These are phyloP conservation scores for Nomia melanderi DNA, from an alignment of 1,140 invertebrate genomes.

Conservation along the genomic window DNA sequence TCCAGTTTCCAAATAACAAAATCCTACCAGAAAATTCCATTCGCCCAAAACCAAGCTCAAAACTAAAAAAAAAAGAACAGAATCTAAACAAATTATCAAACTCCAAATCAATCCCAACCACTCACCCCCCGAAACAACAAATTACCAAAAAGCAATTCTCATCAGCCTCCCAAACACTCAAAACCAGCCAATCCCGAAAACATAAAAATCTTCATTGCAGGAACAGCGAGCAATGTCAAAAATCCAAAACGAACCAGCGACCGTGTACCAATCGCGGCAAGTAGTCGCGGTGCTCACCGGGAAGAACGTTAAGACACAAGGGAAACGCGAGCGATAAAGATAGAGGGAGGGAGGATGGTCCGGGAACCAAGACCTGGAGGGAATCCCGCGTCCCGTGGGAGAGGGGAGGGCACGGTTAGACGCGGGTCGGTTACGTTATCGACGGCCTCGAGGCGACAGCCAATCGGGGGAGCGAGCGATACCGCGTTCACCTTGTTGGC, in stretches of 20 bases:
- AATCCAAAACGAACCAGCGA: background rate
- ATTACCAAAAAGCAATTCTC: no score
- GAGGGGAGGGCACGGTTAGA: background rate
- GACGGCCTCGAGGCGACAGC: conserved; percentile 29
- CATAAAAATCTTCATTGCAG: no score
- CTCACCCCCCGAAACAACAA: no score
- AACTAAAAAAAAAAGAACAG: no score
- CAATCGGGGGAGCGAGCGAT: conserved; percentile 35
- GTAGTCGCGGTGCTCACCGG: conserved; percentile 11
- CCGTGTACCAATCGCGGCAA: background rate
- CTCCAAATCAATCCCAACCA: no score
- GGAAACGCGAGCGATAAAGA: background rate
- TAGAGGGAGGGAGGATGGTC: background rate
- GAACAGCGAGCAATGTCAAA: no score
- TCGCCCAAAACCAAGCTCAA: no score
- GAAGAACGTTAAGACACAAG: conserved; percentile 29
- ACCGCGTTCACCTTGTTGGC: background rate
- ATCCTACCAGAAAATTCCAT: no score
- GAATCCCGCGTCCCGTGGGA: background rate
- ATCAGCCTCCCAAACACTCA: no score
- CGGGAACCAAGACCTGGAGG: background rate
- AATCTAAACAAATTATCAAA: no score
- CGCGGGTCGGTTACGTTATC: conserved; percentile 49
- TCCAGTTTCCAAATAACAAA: no score
- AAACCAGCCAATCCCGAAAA: no score